Evolutionary conservation across 2,888 invertebrate species (phyloP).

Genomic region (Thecophora atra): DNA sequence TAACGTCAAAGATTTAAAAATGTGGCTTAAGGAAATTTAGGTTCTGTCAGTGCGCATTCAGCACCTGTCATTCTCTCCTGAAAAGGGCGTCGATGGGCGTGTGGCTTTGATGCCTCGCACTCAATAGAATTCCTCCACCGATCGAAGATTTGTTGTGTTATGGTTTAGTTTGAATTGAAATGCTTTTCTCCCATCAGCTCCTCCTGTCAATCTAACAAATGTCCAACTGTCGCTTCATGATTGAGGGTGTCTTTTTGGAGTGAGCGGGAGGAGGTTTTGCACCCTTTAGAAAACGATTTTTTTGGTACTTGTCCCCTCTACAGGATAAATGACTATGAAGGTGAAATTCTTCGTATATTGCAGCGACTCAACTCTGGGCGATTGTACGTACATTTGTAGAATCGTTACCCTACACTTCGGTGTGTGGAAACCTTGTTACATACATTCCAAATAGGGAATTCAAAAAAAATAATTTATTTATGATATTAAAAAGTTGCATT

Average conservation of each 20-base stretch:
- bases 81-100: not conserved
- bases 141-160: not conserved
- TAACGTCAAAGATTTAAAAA: not conserved
- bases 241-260: not conserved
- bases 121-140: not conserved
- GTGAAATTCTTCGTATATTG: too few species aligned
- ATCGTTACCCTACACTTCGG: too few species aligned
- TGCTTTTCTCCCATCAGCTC: not conserved
- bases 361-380: too few species aligned
- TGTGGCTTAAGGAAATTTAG: not conserved
- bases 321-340: too few species aligned
- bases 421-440: too few species aligned
- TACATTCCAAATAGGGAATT: too few species aligned
- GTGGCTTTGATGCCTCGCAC: not conserved
- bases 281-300: too few species aligned
- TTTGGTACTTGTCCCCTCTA: too few species aligned
- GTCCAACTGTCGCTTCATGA: conserved; percentile 1
- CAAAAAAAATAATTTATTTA: too few species aligned
- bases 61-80: conserved; percentile 11
- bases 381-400: too few species aligned
- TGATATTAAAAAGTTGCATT: too few species aligned
- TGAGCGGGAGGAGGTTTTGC: not conserved
- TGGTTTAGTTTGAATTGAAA: conserved; percentile 1
- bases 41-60: not conserved
- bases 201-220: not conserved